A percentile compares a stretch with the other conserved stretches of the same genome.
Conservation (phyloP, 2,797 vertebrate species). For the Anableps anableps region DNA sequence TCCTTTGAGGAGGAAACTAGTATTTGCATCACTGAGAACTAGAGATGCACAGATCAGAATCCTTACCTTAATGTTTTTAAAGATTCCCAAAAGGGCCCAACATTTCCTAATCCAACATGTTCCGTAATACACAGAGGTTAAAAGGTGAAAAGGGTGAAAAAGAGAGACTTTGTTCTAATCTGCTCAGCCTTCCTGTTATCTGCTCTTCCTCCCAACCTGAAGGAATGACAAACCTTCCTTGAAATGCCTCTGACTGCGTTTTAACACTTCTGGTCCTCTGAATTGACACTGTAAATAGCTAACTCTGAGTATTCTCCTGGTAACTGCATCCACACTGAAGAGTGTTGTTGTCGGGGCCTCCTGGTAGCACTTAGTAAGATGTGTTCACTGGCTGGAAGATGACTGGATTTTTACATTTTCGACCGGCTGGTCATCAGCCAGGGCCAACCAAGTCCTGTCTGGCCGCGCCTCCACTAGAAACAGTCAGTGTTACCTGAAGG, state of each 20-base stretch:
- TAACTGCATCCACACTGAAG: too few species aligned
- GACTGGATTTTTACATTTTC: too few species aligned
- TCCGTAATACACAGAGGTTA: neutral
- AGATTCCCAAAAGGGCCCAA: neutral
- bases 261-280: too few species aligned
- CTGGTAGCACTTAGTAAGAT: too few species aligned
- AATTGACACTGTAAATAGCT: too few species aligned
- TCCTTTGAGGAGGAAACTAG: neutral
- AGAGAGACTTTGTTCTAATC: neutral
- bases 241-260: neutral
- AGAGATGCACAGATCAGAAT: neutral
- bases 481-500: too few species aligned
- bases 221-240: neutral
- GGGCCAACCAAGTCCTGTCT: too few species aligned
- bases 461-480: too few species aligned
- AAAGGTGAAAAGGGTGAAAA: neutral
- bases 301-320: too few species aligned
- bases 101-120: neutral
- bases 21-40: neutral
- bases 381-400: too few species aligned
- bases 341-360: too few species aligned
- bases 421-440: too few species aligned
- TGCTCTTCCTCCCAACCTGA: neutral
- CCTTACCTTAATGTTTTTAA: neutral
- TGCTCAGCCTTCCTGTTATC: slow-evolving; percentile 1